Evolutionary conservation across 2,888 invertebrate species (phyloP), one percentile per base, ranked within the genome.

Genomic region (Sepioteuthis lessoniana): DNA sequence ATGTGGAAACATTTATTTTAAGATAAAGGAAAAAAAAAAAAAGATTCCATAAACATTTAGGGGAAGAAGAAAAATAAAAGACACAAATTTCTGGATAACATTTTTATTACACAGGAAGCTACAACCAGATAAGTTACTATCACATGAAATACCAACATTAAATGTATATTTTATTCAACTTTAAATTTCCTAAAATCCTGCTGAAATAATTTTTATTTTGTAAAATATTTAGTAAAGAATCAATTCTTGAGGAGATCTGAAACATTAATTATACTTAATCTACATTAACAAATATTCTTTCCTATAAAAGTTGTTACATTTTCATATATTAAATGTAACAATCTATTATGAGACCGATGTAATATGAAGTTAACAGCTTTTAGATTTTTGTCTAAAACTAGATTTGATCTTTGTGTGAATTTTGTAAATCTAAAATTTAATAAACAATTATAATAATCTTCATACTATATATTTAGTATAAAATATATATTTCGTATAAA

Each of bases 121-220:
- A 76, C n/a, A 76, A 76, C 76, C 76, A 76, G n/a, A n/a, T 13
- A 76, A 76, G 19, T 76, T n/a, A 76, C 76, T n/a, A 10, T 76
- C 76, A 76, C 76, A 76, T 76, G n/a, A 76, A 76, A 76, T n/a
- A n/a, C 31, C 76, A 76, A 76, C n/a, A n/a, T n/a, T n/a, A 76
- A 19, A 76, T 10, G 16, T 76, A 76, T 25, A 28, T 10, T 76
- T 76, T 35, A 76, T 31, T 76, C n/a, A 31, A 76, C 55, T 7
- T 25, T 55, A 55, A 50, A 19, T 76, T 76, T 76, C 8, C 8
- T 76, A 31, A 28, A 50, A 55, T 25, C 55, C 25, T 55, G 55
- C 25, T 55, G 25, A 55, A 76, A 35, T 35, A n/a, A 76, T 76
- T 76, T 76, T 16, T 76, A 8, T 28, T 31, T 76, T 16, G 19